Base-by-base conservation (phyloP, 1,140 invertebrate species). In the Aphelinus certus region DNA sequence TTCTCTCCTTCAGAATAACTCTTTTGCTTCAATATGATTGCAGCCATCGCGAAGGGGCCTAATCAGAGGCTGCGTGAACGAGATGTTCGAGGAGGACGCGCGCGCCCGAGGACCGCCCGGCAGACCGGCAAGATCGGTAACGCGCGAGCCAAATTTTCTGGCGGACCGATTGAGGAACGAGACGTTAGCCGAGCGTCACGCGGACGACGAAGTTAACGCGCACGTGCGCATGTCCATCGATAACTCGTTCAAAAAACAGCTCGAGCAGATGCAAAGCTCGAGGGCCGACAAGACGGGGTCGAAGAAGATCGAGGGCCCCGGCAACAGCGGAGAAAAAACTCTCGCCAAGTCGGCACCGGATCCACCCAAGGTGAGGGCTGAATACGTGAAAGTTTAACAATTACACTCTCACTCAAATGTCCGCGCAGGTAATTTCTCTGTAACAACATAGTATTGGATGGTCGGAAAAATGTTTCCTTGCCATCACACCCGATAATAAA, bases 201-300 rank as follows among this genome's bases (percentile, higher is more conserved):
- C 79, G 42, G 74, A 82, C 9, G 79, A 78, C 3, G 71, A 58
- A 1, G 77, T 77, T 0, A 79, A 82, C 5, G 53, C 49, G 0
- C 58, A 57, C 7, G 83, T 88, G 1, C 77, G 85, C 26, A 83
- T 83, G 63, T 82, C 84, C 1, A 88, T 88, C n/a, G 86, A 88
- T 55, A 85, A 85, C 62, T 86, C 85, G 0, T 87, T 88, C 9
- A 85, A 85, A n/a, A 83, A 83, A 51, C 86, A 88, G 57, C 84
- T 88, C 83, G 83, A 88, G 49, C 83, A 84, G 45, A 7, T 66
- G 4, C 56, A 57, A 2, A 81, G 77, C 48, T 77, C 3, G 60
- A 66, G 2, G 42, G 2, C 60, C 26, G 26, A 26, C 26, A 26
- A 26, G 26, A 26, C 26, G 0, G 26, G 26, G 26, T 26, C 26